phyloP scores from a whole-genome alignment of 2,888 invertebrate species.

The Chalcis sispes region DNA sequence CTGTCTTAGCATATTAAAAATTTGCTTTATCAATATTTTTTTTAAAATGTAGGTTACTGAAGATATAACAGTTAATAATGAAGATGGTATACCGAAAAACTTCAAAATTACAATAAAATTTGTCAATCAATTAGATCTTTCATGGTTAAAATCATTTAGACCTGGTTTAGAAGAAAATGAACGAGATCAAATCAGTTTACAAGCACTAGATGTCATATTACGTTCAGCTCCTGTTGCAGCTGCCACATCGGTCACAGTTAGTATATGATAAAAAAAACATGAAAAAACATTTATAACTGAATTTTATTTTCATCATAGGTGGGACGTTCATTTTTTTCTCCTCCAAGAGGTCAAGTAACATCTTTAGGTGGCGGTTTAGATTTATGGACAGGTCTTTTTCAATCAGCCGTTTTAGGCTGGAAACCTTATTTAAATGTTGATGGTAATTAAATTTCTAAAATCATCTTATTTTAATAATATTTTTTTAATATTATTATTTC shows the following conservation, averaged over 20 bases:
- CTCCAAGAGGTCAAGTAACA: conserved; percentile 75
- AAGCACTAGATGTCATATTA: conserved; percentile 91
- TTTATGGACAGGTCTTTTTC: conserved; percentile 95
- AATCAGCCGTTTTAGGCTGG: conserved; percentile 93
- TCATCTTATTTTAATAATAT: not conserved
- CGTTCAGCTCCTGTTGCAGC: conserved; percentile 80
- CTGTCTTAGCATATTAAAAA: not conserved
- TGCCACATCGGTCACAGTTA: conserved; percentile 60
- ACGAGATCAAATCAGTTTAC: conserved; percentile 80
- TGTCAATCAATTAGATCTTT: conserved; percentile 79
- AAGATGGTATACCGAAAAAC: conserved; percentile 64
- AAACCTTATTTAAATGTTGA: conserved; percentile 92
- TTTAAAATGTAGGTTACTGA: conserved; percentile 60
- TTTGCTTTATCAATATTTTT: not conserved
- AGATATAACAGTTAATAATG: conserved; percentile 72
- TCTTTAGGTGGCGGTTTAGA: conserved; percentile 89
- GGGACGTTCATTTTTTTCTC: conserved; percentile 48
- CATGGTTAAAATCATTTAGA: conserved; percentile 76
- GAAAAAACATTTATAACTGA: not conserved
- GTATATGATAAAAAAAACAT: conserved; percentile 57
- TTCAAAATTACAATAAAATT: conserved; percentile 78
- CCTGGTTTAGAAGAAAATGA: conserved; percentile 84
- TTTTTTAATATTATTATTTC: conserved; percentile 19
- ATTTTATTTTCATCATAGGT: conserved; percentile 30
- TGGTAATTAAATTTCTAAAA: conserved; percentile 76